Conservation (phyloP, 1,140 invertebrate species). For the Zaprionus lachaisei region DNA sequence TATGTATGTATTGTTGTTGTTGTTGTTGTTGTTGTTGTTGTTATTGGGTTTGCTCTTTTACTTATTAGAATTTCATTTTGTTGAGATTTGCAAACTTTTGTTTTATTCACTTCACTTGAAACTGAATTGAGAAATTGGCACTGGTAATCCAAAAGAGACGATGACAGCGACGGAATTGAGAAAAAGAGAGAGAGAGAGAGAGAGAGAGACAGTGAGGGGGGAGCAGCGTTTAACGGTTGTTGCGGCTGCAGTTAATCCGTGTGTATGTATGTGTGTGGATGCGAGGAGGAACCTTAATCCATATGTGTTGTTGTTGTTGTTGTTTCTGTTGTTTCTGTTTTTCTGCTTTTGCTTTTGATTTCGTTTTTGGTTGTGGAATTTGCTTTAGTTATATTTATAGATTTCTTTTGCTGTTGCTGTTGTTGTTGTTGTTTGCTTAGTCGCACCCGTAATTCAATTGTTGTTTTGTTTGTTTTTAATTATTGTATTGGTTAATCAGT, state of each 20-base stretch:
- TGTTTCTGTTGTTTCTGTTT: slow-evolving; percentile 25
- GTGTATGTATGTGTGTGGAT: slow-evolving; percentile 42
- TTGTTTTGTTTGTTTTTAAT: slow-evolving; percentile 39
- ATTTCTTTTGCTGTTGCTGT: slow-evolving; percentile 19
- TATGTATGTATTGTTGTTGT: too few species aligned
- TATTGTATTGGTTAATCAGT: slow-evolving; percentile 77
- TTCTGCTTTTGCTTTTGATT: slow-evolving; percentile 24
- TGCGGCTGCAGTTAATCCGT: slow-evolving; percentile 71
- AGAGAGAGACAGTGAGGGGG: background rate
- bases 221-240: slow-evolving; percentile 61
- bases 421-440: slow-evolving; percentile 29
- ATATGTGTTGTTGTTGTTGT: slow-evolving; percentile 62
- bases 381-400: slow-evolving; percentile 21
- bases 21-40: slow-evolving; percentile 39
- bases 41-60: slow-evolving; percentile 33
- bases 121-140: slow-evolving; percentile 62
- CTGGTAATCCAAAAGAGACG: slow-evolving; percentile 80
- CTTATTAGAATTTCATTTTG: slow-evolving; percentile 63
- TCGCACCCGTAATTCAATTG: slow-evolving; percentile 73
- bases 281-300: slow-evolving; percentile 82
- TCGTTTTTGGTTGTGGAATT: slow-evolving; percentile 28
- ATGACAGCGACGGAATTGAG: slow-evolving; percentile 12
- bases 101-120: slow-evolving; percentile 43
- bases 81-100: slow-evolving; percentile 50
- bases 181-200: background rate